Percentiles rank a stretch among this genome's conserved stretches.
phyloP scores from a whole-genome alignment of 2,888 invertebrate species.

The Seira musarum region DNA sequence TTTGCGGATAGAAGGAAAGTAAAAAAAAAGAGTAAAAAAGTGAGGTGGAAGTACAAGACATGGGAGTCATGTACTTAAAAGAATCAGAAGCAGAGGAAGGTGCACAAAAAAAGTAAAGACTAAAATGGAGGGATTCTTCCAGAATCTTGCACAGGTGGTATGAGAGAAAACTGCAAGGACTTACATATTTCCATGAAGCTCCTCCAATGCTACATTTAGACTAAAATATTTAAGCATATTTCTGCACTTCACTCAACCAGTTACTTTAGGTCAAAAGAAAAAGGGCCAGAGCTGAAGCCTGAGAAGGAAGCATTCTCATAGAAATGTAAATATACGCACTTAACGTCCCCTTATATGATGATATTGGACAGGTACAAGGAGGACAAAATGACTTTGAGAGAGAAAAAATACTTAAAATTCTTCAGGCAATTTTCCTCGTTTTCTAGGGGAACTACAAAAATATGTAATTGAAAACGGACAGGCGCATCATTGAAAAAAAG shows the following conservation, averaged over 20 bases:
- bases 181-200: not conserved
- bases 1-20: conserved; percentile 7
- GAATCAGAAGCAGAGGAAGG: not conserved
- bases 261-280: too few species aligned
- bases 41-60: not conserved
- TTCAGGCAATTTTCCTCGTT: not conserved
- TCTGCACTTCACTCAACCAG: not conserved
- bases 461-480: conserved; percentile 10
- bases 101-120: too few species aligned
- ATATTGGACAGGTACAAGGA: not conserved
- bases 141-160: not conserved
- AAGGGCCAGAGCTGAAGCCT: too few species aligned
- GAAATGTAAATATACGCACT: not conserved
- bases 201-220: not conserved
- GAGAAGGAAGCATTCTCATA: not conserved
- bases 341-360: not conserved
- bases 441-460: not conserved
- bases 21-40: not conserved
- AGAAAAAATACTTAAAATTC: conserved; percentile 7
- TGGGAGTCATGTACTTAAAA: not conserved
- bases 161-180: not conserved
- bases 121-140: not conserved
- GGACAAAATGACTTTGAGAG: not conserved
- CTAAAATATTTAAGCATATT: not conserved
- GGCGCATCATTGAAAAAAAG: not conserved